Evolutionary conservation across 2,888 invertebrate species (phyloP).

Genomic region (Alentia gelatinosa): DNA sequence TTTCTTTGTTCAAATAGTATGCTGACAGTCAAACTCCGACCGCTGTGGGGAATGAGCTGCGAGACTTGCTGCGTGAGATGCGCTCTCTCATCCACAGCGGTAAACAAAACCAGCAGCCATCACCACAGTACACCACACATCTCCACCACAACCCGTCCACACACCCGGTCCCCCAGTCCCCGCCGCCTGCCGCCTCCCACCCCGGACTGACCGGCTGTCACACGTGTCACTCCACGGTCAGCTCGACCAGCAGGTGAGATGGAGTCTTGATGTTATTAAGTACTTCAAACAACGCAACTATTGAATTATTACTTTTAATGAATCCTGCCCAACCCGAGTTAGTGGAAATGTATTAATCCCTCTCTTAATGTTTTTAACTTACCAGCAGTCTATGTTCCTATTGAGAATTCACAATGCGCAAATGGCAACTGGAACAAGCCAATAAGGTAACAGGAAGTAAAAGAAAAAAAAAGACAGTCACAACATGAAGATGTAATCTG

Average conservation of each 20-base stretch:
- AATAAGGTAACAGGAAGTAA: too few species aligned
- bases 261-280: too few species aligned
- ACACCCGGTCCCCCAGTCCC: not conserved
- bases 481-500: too few species aligned
- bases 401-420: too few species aligned
- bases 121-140: not conserved
- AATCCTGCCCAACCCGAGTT: too few species aligned
- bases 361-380: too few species aligned
- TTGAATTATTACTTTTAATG: too few species aligned
- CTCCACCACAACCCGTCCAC: not conserved
- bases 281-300: too few species aligned
- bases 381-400: too few species aligned
- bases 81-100: not conserved
- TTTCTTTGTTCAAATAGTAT: not conserved
- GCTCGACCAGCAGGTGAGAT: not conserved
- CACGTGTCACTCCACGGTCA: not conserved
- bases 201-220: not conserved
- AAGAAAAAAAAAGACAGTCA: too few species aligned
- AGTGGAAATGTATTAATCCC: too few species aligned
- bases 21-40: not conserved
- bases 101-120: not conserved
- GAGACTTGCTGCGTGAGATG: constrained; percentile 31
- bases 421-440: too few species aligned
- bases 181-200: not conserved
- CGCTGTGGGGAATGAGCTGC: constrained; percentile 11